Evolutionary conservation across 2,888 invertebrate species (phyloP).

Genomic region (Eristalinus aeneus): DNA sequence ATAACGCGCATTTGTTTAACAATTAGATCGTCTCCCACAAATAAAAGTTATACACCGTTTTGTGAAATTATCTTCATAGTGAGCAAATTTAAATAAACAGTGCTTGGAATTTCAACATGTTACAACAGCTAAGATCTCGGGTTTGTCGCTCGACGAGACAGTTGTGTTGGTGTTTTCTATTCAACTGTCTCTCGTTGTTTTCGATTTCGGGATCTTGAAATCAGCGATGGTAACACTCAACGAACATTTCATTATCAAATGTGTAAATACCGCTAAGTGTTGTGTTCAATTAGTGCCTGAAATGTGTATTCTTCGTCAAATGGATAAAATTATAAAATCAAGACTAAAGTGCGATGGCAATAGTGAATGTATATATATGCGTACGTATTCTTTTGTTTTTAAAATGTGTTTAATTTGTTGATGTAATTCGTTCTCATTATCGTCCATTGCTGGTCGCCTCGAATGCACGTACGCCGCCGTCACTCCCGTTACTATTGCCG

Average conservation of each 20-base stretch:
- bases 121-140: conserved; percentile 77
- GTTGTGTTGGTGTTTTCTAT: conserved; percentile 75
- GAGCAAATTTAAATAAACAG: conserved; percentile 37
- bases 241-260: neutral
- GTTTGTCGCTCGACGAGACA: conserved; percentile 80
- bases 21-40: conserved; percentile 11
- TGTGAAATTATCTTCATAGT: conserved; percentile 22
- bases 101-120: conserved; percentile 33
- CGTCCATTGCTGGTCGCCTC: conserved; percentile 28
- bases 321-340: too few relatives aligned
- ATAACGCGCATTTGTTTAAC: conserved; percentile 48
- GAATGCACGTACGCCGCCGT: conserved; percentile 42
- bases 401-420: neutral
- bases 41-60: neutral
- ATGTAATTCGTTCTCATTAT: conserved; percentile 25
- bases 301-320: neutral
- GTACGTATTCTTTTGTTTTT: neutral
- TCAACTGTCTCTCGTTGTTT: conserved; percentile 80
- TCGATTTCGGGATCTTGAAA: conserved; percentile 80
- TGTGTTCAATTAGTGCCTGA: neutral
- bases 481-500: neutral
- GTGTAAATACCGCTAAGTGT: conserved; percentile 1
- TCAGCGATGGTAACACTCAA: conserved; percentile 72
- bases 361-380: neutral
- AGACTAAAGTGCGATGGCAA: neutral